Conservation (phyloP, 2,888 invertebrate genomes). For the Coenonympha arcania region DNA sequence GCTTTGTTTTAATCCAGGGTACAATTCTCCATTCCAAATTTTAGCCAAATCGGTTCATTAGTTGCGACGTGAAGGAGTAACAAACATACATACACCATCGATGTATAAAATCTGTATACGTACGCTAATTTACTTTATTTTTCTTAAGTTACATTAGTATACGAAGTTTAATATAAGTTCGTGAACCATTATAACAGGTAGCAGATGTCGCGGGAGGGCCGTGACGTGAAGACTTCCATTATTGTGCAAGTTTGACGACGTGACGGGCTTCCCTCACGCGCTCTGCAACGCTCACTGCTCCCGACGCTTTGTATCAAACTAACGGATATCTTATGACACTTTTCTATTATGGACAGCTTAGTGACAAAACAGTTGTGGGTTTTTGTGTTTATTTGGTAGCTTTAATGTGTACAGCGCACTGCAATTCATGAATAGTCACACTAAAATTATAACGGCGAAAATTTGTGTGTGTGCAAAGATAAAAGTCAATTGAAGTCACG, state of each 20-base stretch:
- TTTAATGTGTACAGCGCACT: not conserved
- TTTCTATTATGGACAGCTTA: not conserved
- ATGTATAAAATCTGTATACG: too few species aligned
- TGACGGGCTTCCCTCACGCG: conserved; percentile 33
- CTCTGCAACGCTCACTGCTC: conserved; percentile 12
- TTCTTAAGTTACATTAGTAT: not conserved
- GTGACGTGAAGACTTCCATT: conserved; percentile 42
- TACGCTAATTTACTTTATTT: too few species aligned
- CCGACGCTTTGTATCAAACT: conserved; percentile 2
- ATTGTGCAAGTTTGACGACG: conserved; percentile 57
- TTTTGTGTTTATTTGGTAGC: not conserved
- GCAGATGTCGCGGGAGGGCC: conserved; percentile 31
- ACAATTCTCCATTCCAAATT: too few species aligned
- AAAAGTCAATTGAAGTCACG: too few species aligned
- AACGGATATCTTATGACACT: not conserved
- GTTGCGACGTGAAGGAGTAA: too few species aligned
- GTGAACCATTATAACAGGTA: conserved; percentile 23
- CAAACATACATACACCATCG: too few species aligned
- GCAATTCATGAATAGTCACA: too few species aligned
- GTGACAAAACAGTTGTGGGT: not conserved
- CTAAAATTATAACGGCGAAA: too few species aligned
- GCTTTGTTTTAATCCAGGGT: too few species aligned
- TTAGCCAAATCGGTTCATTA: too few species aligned
- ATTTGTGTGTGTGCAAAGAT: too few species aligned
- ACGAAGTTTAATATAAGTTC: conserved; percentile 13